phyloP scores from a whole-genome alignment of 1,140 invertebrate genomes.

The Xylocopa sonorina region DNA sequence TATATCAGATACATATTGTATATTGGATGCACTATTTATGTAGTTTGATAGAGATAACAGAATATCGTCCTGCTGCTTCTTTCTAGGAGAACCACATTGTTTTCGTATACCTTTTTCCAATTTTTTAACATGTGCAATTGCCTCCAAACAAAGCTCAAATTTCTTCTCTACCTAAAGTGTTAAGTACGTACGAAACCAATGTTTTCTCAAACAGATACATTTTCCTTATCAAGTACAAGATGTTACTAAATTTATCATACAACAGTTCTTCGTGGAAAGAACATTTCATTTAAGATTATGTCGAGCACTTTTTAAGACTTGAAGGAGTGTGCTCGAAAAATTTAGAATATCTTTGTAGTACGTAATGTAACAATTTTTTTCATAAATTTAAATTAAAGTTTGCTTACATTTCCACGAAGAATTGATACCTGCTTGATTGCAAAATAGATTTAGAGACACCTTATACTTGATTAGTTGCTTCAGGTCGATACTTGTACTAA shows the following conservation, averaged over 20 bases:
- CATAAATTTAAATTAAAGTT: too few species aligned
- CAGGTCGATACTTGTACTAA: not conserved
- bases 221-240: not conserved
- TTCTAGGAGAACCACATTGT: not conserved
- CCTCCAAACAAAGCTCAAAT: conserved; percentile 1
- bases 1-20: not conserved
- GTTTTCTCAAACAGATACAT: not conserved
- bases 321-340: too few species aligned
- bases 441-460: not conserved
- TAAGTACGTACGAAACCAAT: not conserved
- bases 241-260: not conserved
- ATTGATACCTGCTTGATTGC: not conserved
- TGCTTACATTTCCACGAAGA: not conserved
- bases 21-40: not conserved
- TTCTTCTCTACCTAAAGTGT: not conserved
- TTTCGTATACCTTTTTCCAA: conserved; percentile 1
- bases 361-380: too few species aligned
- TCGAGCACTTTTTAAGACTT: too few species aligned
- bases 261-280: not conserved
- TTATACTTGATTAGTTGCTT: not conserved
- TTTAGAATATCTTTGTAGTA: too few species aligned
- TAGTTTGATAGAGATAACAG: not conserved
- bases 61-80: not conserved
- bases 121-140: not conserved
- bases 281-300: too few species aligned